phyloP scores from a whole-genome alignment of 2,113 vertebrate genomes.

The Carlito syrichta region DNA sequence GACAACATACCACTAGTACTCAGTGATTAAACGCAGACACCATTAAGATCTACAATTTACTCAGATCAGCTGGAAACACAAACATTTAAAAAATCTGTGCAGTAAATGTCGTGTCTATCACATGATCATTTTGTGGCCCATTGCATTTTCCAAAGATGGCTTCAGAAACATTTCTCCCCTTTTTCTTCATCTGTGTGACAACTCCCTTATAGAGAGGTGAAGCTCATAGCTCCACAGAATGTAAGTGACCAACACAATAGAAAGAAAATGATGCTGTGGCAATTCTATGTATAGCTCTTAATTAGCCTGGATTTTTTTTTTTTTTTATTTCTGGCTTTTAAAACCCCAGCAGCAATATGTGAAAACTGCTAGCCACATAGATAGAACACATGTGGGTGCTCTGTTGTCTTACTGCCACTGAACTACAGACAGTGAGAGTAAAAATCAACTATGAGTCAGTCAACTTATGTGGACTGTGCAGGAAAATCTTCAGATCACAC shows the following conservation, averaged over 20 bases:
- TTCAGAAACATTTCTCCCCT: not conserved
- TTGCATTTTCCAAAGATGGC: not conserved
- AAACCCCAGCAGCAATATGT: not conserved
- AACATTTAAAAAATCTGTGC: not conserved
- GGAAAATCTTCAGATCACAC: not conserved
- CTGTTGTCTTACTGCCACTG: not conserved
- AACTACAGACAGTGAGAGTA: accelerated
- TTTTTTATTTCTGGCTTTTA: not conserved
- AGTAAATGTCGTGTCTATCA: not conserved
- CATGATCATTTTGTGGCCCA: not conserved
- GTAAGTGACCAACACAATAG: not conserved
- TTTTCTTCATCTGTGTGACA: not conserved
- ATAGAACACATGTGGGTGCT: not conserved
- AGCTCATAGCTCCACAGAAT: not conserved
- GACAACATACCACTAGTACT: not conserved
- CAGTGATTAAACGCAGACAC: not conserved
- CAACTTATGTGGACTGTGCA: accelerated
- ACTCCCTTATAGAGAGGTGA: not conserved
- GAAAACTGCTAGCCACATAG: not conserved
- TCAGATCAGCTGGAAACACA: not conserved
- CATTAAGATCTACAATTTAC: not conserved
- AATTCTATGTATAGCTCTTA: not conserved
- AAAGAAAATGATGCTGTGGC: not conserved
- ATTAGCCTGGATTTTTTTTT: not conserved
- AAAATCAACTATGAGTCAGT: not conserved